These are phyloP conservation scores for Pheucticus melanocephalus DNA, from an alignment of 2,113 vertebrate species.

Conservation along the genomic window DNA sequence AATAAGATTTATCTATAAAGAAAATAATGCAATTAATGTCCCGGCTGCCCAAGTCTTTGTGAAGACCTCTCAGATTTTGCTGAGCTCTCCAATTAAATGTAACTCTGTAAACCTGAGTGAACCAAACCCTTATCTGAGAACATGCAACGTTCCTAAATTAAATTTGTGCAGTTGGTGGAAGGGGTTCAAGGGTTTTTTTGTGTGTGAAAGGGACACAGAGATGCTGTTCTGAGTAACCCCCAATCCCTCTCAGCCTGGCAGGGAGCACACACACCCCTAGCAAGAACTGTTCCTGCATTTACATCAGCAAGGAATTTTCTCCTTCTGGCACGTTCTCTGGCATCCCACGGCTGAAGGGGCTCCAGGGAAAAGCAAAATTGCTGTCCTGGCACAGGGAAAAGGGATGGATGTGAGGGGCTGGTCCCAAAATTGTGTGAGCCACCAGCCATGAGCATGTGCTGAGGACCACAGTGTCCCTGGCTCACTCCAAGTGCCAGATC, in stretches of 20 bases:
- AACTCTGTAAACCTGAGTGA: conserved; percentile 36
- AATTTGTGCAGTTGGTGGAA: conserved; percentile 20
- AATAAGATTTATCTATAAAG: conserved; percentile 75
- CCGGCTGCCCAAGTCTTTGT: background rate
- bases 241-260: conserved; percentile 53
- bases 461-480: fast-evolving
- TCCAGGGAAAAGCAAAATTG: conserved; percentile 47
- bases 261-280: conserved; percentile 28
- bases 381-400: background rate
- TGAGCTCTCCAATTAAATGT: conserved; percentile 52
- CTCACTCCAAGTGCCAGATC: background rate
- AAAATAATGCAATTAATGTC: conserved; percentile 70
- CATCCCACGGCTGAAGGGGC: conserved; percentile 26
- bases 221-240: background rate
- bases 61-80: conserved; percentile 35
- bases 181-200: background rate
- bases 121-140: conserved; percentile 38
- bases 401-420: background rate
- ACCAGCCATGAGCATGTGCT: fast-evolving
- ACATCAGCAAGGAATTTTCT: conserved; percentile 62
- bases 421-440: background rate
- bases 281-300: conserved; percentile 45
- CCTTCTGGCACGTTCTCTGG: conserved; percentile 49
- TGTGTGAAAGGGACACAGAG: background rate
- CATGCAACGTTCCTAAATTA: background rate